Evolutionary conservation across 2,797 vertebrate genomes (phyloP).

Genomic region (Falco rusticolus): DNA sequence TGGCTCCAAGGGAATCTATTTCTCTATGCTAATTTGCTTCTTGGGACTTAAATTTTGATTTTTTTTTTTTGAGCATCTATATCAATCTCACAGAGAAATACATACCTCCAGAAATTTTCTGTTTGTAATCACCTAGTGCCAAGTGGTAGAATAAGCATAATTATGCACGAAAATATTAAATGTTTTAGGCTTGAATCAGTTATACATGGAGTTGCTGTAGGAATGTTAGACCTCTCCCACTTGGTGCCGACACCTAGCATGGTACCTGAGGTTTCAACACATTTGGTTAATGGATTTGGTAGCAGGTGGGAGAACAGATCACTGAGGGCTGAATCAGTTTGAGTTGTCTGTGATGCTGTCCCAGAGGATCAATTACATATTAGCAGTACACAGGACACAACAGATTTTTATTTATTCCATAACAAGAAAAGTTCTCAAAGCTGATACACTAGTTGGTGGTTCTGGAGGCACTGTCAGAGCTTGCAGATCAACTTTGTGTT

Average conservation of each 20-base stretch:
- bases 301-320: slow-evolving; percentile 10
- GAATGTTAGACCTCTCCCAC: background rate
- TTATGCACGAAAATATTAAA: background rate
- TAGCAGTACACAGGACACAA: background rate
- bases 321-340: background rate
- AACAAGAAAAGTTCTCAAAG: background rate
- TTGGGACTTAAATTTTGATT: background rate
- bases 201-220: background rate
- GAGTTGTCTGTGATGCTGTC: background rate
- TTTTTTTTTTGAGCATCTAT: background rate
- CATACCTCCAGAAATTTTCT: background rate
- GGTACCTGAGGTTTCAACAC: background rate
- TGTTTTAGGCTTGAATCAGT: background rate
- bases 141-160: background rate
- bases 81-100: background rate
- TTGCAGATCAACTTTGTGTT: background rate
- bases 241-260: background rate
- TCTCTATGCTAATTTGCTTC: background rate
- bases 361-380: background rate
- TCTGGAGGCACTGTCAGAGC: background rate
- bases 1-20: background rate
- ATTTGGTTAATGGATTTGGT: background rate
- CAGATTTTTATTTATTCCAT: background rate
- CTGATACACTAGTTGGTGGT: rapidly evolving
- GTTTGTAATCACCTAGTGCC: background rate